Conservation (phyloP, 2,113 vertebrate species). For the Stigmatopora nigra region DNA sequence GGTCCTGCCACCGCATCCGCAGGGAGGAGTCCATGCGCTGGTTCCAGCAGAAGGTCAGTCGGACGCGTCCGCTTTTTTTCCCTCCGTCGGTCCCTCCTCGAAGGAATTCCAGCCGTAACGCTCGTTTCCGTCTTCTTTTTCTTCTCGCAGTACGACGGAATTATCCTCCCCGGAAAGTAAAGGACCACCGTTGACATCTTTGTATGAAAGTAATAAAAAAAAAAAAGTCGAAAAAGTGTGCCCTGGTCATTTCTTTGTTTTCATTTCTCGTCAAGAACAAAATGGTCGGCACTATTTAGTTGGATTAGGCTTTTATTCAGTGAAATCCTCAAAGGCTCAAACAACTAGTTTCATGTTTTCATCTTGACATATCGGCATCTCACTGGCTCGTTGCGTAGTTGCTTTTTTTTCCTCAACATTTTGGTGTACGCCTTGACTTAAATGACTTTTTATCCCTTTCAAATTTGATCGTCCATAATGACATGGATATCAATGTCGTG, state of each 20-base stretch:
- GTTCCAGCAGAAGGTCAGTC: slow-evolving; percentile 94
- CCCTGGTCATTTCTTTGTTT: background rate
- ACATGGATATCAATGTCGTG: background rate
- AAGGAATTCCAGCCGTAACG: background rate
- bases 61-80: too few species aligned
- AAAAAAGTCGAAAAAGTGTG: background rate
- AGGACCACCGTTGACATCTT: slow-evolving; percentile 51
- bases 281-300: background rate
- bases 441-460: background rate
- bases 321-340: slow-evolving; percentile 39
- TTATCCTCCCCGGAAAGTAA: slow-evolving; percentile 98
- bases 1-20: slow-evolving; percentile 93
- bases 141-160: slow-evolving; percentile 84
- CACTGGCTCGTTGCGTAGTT: background rate
- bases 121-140: background rate
- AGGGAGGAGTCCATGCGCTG: slow-evolving; percentile 99
- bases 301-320: slow-evolving; percentile 61
- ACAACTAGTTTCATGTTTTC: background rate
- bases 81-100: too few species aligned
- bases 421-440: background rate
- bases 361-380: background rate
- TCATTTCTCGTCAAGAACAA: background rate
- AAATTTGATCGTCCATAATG: background rate
- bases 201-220: slow-evolving; percentile 68
- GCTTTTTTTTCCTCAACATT: background rate